Evolutionary conservation across 2,113 vertebrate genomes (phyloP), one percentile per base, ranked within the genome.

Genomic region (Ptilonorhynchus violaceus): DNA sequence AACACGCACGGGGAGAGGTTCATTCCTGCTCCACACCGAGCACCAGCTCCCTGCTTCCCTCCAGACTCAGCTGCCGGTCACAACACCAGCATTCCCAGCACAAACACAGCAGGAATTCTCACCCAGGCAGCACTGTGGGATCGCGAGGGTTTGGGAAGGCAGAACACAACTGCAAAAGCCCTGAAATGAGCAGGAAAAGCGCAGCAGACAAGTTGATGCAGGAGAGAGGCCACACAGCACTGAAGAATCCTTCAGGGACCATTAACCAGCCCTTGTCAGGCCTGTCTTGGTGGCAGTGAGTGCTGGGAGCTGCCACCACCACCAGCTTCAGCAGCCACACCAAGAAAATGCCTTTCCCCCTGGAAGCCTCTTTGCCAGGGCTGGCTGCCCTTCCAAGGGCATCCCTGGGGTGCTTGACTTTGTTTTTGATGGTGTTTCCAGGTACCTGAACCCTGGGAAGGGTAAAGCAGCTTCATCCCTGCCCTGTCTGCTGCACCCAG

Each of bases 81-180:
- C 31, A 8, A 0, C 1, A 0, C 31, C 25, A 10, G 31, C 46
- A 7, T 37, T 33, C 24, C 79, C 42, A 23, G 6, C 2, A 3
- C 41, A 49, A 41, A 23, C n/a, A 3, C 0, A 6, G 42, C 4
- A 52, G 55, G 47, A 66, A n/a, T n/a, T 1, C 5, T 9, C 75
- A 39, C 2, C 41, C 66, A 14, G n/a, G 37, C 17, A 22, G 35
- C 15, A 0, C n/a, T 0, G 2, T 2, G 52, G 47, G 39, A 44
- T 14, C 56, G 10, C 3, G 7, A 44, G 52, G 37, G 7, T 44
- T 60, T 46, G 75, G 63, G 39, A 39, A 73, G 35, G 85, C 31
- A 78, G 44, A 60, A 31, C 11, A 47, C 31, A 35, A 24, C 37
- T 14, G 39, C 33, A 55, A 39, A 31, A 77, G 58, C 58, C 49